Base-by-base conservation (phyloP, 2,797 vertebrate genomes). In the Neoniphon sammara region DNA sequence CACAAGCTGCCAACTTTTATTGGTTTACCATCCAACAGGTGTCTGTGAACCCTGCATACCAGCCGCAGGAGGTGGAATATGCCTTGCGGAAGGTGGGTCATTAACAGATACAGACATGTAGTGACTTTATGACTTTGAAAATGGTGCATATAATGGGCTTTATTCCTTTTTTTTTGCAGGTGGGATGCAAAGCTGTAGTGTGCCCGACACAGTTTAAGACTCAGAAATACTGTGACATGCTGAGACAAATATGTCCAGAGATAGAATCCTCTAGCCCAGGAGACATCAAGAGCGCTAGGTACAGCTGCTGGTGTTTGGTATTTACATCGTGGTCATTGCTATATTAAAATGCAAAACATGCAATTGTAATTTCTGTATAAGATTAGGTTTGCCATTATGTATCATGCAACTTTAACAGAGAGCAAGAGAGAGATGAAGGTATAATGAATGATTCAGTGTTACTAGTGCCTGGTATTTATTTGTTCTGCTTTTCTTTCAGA, bases 21-120 rank as follows among this genome's bases (percentile, higher is more conserved):
- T 66, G 9, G 55, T 50, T 68, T 36, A 9, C 31, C 8, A 0
- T 50, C 42, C 59, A 4, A 66, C 76, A 99, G 97, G 96, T 96
- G 0, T 93, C 95, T 27, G 93, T 98, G 84, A 98, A 98, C 87
- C 96, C 97, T 25, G 97, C 96, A 1, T 98, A 96, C 88, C 96
- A 97, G 80, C 12, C 87, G n/a, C 65, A 81, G n/a, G 97, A 99
- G 78, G 81, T 95, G 80, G 96, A 97, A 83, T 94, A 88, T 77
- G 93, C 93, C 0, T 66, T 98, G 57, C 91, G 47, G 70, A 96
- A 96, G 96, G 97, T 97, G 77, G 46, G 20, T 31, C 7, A 4
- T n/a, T 6, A 14, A 21, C 15, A 17, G 11, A 3, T 0, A 30
- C 5, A 17, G 21, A n/a, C 56, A 1, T 18, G 0, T 4, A 39